phyloP scores from a whole-genome alignment of 2,888 invertebrate species.

The Choreutis nemorana region DNA sequence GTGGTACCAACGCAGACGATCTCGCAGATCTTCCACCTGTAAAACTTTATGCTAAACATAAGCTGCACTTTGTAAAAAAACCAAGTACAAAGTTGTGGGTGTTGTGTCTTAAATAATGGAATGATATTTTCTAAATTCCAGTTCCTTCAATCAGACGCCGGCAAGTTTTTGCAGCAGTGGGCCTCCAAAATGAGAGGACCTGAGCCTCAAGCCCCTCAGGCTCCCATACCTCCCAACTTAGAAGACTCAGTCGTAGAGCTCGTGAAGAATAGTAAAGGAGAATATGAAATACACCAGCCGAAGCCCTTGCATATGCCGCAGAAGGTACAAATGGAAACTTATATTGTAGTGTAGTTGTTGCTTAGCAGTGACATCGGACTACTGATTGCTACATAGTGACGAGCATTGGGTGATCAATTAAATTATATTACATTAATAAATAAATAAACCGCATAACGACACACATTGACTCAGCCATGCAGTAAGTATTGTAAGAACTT shows the following conservation, averaged over 20 bases:
- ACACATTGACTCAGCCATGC: too few relatives aligned
- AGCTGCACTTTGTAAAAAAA: neutral
- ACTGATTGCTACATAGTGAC: too few relatives aligned
- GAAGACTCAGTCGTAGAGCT: conserved; percentile 51
- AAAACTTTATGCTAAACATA: neutral
- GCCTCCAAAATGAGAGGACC: conserved; percentile 61
- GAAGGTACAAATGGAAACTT: too few relatives aligned
- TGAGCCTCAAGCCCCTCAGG: conserved; percentile 13
- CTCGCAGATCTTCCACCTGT: neutral
- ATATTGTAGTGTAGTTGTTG: too few relatives aligned
- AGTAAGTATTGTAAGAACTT: too few relatives aligned
- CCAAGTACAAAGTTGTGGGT: neutral
- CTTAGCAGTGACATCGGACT: too few relatives aligned
- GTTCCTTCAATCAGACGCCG: conserved; percentile 52
- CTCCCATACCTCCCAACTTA: conserved; percentile 24
- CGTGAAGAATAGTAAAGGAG: conserved; percentile 40
- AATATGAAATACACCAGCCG: conserved; percentile 53
- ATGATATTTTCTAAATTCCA: conserved; percentile 19
- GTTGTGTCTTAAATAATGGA: too few relatives aligned
- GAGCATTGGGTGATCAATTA: too few relatives aligned
- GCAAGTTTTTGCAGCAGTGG: conserved; percentile 69
- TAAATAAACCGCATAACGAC: too few relatives aligned
- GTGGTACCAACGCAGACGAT: too few relatives aligned
- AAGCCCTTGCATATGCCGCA: conserved; percentile 42
- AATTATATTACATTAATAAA: too few relatives aligned